Conservation (phyloP, 2,797 vertebrate genomes). For the Pangasius mekongensis region DNA sequence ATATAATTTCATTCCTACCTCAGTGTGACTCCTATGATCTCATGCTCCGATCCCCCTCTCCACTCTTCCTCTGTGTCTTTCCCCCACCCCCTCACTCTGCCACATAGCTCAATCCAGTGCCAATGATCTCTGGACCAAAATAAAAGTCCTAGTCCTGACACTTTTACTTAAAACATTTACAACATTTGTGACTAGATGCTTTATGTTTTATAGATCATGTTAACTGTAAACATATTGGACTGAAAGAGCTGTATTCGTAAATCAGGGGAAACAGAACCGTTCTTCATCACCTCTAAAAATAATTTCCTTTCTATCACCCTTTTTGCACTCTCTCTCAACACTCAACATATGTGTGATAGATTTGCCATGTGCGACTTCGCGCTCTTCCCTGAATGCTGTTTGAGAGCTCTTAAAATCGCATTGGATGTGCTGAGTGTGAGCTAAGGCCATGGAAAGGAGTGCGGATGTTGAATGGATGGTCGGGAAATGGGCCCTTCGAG, state of each 20-base stretch:
- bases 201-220: not conserved
- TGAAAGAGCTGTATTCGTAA: slow-evolving; percentile 22
- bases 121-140: slow-evolving; percentile 48
- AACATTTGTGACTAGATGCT: slow-evolving; percentile 2
- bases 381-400: slow-evolving; percentile 39
- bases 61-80: slow-evolving; percentile 27
- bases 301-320: slow-evolving; percentile 45
- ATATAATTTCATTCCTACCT: slow-evolving; percentile 65
- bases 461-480: slow-evolving; percentile 22
- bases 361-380: slow-evolving; percentile 37
- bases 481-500: slow-evolving; percentile 28
- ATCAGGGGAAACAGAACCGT: slow-evolving; percentile 14
- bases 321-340: slow-evolving; percentile 50
- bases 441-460: slow-evolving; percentile 43
- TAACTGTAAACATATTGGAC: not conserved
- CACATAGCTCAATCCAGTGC: slow-evolving; percentile 40
- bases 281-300: slow-evolving; percentile 52
- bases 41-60: slow-evolving; percentile 50
- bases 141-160: slow-evolving; percentile 31
- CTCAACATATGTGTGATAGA: slow-evolving; percentile 44
- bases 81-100: slow-evolving; percentile 39
- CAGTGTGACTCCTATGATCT: slow-evolving; percentile 61
- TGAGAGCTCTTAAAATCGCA: slow-evolving; percentile 49
- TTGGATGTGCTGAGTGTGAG: slow-evolving; percentile 44
- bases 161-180: not conserved